Base-by-base conservation (phyloP, 2,113 vertebrate genomes). In the Hoplias malabaricus region DNA sequence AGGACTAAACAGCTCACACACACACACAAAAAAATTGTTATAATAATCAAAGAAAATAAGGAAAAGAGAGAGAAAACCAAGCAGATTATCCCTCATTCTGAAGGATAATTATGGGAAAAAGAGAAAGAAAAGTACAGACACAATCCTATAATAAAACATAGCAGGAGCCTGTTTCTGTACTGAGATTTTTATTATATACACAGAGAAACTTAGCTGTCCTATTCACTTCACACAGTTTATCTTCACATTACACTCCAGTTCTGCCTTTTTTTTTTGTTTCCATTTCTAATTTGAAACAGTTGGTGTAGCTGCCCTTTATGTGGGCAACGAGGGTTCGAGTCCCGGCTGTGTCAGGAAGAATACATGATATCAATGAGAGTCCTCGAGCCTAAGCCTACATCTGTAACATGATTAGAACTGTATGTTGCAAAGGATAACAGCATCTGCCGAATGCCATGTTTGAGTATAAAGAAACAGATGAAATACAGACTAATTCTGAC, bases 11-110 rank as follows among this genome's bases (percentile, higher is more conserved):
- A 21, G 9, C 40, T 69, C 21, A 31, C 36, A 48, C n/a, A n/a
- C n/a, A n/a, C n/a, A n/a, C n/a, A 73, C 56, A 68, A 73, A 40
- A 76, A 42, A 62, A 21, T 34, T 36, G 53, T 43, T 23, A 77
- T 36, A 36, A 70, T 53, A 36, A 48, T 40, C 19, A 53, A 8
- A 67, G 54, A 68, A 59, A 42, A 10, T 10, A 21, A 25, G 56
- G 31, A 43, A 46, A 67, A 43, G 54, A 80, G 53, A n/a, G 23
- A 57, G 10, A 69, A 34, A 38, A 46, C 31, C 8, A 10, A 48
- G 38, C 0, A 31, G 12, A 46, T 12, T n/a, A n/a, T n/a, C 16
- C 21, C 23, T 59, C 19, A 29, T 21, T 43, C 59, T 36, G 33
- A 48, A 31, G 2, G 34, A 43, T 21, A 50, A 31, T n/a, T 13